phyloP scores from a whole-genome alignment of 2,888 invertebrate species.

The Oxycera nigricornis region DNA sequence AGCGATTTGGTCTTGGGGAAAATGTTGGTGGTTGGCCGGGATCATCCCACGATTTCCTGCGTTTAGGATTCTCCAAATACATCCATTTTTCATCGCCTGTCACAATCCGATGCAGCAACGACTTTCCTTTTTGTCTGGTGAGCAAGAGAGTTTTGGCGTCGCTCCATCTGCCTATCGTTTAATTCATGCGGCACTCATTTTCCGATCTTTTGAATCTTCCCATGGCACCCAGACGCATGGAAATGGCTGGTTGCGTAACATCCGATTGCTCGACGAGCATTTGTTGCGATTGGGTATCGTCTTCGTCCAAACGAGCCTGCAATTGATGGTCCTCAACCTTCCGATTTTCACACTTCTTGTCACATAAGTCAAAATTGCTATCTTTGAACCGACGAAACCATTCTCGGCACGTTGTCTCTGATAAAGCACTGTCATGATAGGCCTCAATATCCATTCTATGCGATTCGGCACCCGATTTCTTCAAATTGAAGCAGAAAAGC shows the following conservation, averaged over 20 bases:
- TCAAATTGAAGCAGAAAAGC: no score
- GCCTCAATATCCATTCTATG: no score
- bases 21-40: no score
- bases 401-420: not conserved
- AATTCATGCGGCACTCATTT: not conserved
- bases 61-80: no score
- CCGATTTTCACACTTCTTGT: not conserved
- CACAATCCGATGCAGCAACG: no score
- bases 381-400: conserved; percentile 23
- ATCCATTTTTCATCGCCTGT: no score
- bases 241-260: not conserved
- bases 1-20: no score
- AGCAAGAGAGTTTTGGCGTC: no score
- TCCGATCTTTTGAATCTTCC: not conserved
- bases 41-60: no score
- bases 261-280: not conserved
- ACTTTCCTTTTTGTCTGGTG: no score
- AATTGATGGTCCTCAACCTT: conserved; percentile 6
- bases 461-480: no score
- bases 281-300: not conserved
- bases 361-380: conserved; percentile 13
- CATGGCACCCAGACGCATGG: not conserved
- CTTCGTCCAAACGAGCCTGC: conserved; percentile 10
- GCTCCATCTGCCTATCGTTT: not conserved
- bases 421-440: no score